A percentile compares a stretch with the other conserved stretches of the same genome.
phyloP scores from a whole-genome alignment of 2,797 vertebrate genomes.

The Leuciscus waleckii region DNA sequence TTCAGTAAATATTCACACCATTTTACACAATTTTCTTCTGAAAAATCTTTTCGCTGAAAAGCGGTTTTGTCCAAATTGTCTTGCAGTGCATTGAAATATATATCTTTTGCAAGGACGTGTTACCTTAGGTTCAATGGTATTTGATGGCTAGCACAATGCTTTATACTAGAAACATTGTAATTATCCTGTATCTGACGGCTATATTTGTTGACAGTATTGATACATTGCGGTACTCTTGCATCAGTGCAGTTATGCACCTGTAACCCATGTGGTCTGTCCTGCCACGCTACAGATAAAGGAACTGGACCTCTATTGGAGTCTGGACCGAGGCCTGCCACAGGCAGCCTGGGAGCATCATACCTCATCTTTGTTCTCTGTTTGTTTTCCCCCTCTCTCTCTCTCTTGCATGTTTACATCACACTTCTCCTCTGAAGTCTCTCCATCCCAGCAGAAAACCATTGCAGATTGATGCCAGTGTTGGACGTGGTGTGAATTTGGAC shows the following conservation, averaged over 20 bases:
- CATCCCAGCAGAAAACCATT: constrained; percentile 38
- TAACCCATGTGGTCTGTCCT: background rate
- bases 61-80: background rate
- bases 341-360: constrained; percentile 34
- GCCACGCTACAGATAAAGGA: constrained; percentile 15
- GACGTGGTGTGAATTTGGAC: constrained; percentile 43
- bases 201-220: constrained; percentile 22
- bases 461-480: constrained; percentile 33
- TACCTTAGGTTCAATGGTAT: background rate
- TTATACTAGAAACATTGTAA: background rate
- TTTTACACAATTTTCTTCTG: background rate
- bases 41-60: background rate
- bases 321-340: constrained; percentile 1
- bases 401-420: constrained; percentile 22
- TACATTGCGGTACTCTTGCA: constrained; percentile 50
- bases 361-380: constrained; percentile 40
- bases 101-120: background rate
- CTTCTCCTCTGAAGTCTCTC: constrained; percentile 39
- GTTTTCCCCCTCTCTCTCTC: background rate
- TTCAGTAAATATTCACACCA: background rate
- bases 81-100: background rate
- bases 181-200: constrained; percentile 8
- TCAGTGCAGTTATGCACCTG: constrained; percentile 40
- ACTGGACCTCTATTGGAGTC: constrained; percentile 6
- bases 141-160: constrained; percentile 8